Conservation (phyloP, 2,797 vertebrate species). For the Sebastes alutus region DNA sequence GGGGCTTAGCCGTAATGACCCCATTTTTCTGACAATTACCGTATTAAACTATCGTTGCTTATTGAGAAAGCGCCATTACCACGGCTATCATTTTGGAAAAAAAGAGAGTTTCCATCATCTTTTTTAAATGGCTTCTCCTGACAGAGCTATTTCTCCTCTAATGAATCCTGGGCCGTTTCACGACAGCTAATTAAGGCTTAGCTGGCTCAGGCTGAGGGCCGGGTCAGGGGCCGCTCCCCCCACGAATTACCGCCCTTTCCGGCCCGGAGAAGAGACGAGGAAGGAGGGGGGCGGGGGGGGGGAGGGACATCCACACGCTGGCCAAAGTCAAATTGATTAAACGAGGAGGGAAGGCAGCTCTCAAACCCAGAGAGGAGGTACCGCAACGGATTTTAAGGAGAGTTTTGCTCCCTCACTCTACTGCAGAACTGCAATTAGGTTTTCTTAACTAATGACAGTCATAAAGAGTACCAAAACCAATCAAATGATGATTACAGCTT, state of each 20-base stretch:
- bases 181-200: constrained; percentile 88
- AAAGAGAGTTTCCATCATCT: constrained; percentile 83
- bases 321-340: constrained; percentile 86
- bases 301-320: background rate
- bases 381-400: constrained; percentile 53
- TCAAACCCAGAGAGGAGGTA: constrained; percentile 27
- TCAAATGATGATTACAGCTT: constrained; percentile 78
- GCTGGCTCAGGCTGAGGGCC: constrained; percentile 78
- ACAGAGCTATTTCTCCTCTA: constrained; percentile 82
- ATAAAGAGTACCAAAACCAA: constrained; percentile 75
- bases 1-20: constrained; percentile 84
- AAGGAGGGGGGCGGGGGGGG: background rate
- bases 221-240: constrained; percentile 79
- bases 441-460: constrained; percentile 68
- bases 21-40: constrained; percentile 91
- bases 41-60: constrained; percentile 96
- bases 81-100: constrained; percentile 75
- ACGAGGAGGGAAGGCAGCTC: constrained; percentile 42
- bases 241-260: constrained; percentile 71
- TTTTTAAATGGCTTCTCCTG: constrained; percentile 83
- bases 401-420: constrained; percentile 30
- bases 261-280: constrained; percentile 33
- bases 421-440: constrained; percentile 45
- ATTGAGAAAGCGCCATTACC: constrained; percentile 87
- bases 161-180: constrained; percentile 80